Percentiles rank a stretch among this genome's conserved stretches.
phyloP scores from a whole-genome alignment of 2,888 invertebrate genomes.

The Megamerina dolium region DNA sequence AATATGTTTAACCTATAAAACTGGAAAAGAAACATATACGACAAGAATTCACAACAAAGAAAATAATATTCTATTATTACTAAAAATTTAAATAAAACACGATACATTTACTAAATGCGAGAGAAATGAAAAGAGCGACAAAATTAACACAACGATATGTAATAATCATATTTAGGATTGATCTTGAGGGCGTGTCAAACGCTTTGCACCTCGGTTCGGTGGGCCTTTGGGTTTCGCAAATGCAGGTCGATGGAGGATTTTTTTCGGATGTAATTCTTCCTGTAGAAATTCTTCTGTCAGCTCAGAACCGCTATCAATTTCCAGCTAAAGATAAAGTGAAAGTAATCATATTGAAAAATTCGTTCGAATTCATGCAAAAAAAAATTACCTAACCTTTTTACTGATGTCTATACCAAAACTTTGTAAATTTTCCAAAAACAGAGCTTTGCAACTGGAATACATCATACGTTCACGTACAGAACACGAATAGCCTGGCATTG shows the following conservation, averaged over 20 bases:
- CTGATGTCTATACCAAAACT: conserved; percentile 70
- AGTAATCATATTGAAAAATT: background rate
- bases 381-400: conserved; percentile 66
- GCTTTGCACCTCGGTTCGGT: conserved; percentile 83
- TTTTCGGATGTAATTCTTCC: conserved; percentile 91
- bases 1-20: no score
- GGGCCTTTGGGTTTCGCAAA: conserved; percentile 98
- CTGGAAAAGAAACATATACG: no score
- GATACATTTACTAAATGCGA: no score
- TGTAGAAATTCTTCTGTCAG: conserved; percentile 83
- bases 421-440: conserved; percentile 77
- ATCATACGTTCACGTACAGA: conserved; percentile 97
- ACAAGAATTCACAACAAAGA: no score
- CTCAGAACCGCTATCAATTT: conserved; percentile 85
- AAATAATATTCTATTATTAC: no score
- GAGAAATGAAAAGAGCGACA: background rate
- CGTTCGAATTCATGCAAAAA: background rate
- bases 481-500: conserved; percentile 95
- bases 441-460: conserved; percentile 95
- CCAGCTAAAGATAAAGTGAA: conserved; percentile 63
- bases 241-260: conserved; percentile 78
- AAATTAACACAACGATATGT: no score
- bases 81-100: no score
- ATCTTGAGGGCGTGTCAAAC: conserved; percentile 68
- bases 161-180: conserved; percentile 45